These are phyloP conservation scores for Agrilus mali DNA, from an alignment of 2,888 invertebrate species.

Conservation along the genomic window DNA sequence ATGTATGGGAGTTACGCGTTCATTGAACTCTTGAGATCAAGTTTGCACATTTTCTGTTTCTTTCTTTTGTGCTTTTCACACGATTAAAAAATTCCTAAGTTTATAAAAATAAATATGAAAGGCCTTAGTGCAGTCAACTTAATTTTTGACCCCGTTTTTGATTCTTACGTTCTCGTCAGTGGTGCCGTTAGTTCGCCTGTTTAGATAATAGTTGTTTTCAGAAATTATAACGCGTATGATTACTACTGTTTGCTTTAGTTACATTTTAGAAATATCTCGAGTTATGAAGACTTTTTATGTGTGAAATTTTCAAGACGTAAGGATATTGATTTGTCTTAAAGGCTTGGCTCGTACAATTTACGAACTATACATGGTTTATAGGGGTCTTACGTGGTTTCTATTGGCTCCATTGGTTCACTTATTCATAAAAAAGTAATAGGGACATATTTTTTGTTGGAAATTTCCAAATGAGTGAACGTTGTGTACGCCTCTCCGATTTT, in stretches of 20 bases:
- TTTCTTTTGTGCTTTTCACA: slow-evolving; percentile 20
- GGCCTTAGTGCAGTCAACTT: slow-evolving; percentile 29
- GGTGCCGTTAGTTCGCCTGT: slow-evolving; percentile 31
- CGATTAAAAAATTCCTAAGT: slow-evolving; percentile 31
- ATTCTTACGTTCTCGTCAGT: slow-evolving; percentile 26
- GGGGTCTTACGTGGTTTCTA: slow-evolving; percentile 37
- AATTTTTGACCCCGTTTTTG: slow-evolving; percentile 36
- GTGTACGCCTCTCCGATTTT: slow-evolving; percentile 33
- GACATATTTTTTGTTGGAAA: slow-evolving; percentile 42
- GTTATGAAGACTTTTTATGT: slow-evolving; percentile 24
- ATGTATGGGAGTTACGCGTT: slow-evolving; percentile 16
- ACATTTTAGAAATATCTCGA: slow-evolving; percentile 13
- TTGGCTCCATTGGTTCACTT: slow-evolving; percentile 39
- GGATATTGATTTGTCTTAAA: slow-evolving; percentile 37
- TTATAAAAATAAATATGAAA: slow-evolving; percentile 36
- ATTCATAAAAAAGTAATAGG: slow-evolving; percentile 35
- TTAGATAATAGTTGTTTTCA: slow-evolving; percentile 20
- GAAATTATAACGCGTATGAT: slow-evolving; percentile 12
- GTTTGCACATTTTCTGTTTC: slow-evolving; percentile 30
- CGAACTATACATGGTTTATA: slow-evolving; percentile 36
- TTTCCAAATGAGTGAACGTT: slow-evolving; percentile 49
- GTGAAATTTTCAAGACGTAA: slow-evolving; percentile 34
- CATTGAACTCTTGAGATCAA: slow-evolving; percentile 26
- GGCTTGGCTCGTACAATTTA: slow-evolving; percentile 36
- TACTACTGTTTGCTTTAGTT: slow-evolving; percentile 5